Percentiles rank a stretch among this genome's conserved stretches.
Conservation (phyloP, 2,797 vertebrate genomes). For the Phrynocephalus vlangalii region DNA sequence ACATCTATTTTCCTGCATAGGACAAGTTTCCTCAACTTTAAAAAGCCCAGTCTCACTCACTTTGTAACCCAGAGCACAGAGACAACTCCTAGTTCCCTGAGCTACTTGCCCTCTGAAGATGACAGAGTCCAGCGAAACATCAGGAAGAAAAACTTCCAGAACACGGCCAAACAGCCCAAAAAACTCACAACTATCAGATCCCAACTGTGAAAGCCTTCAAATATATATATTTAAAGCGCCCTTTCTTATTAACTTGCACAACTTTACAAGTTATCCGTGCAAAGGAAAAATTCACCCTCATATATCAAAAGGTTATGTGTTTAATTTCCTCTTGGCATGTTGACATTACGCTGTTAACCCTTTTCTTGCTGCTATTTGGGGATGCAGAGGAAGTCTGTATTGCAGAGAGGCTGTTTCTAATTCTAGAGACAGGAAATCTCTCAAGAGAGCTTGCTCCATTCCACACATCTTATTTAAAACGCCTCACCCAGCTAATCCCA, state of each 20-base stretch:
- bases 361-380: slow-evolving; percentile 23
- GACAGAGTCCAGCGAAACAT: too few relatives aligned
- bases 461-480: not conserved
- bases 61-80: too few relatives aligned
- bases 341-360: slow-evolving; percentile 65
- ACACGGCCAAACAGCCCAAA: too few relatives aligned
- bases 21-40: too few relatives aligned
- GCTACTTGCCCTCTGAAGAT: too few relatives aligned
- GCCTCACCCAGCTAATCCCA: not conserved
- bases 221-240: slow-evolving; percentile 25
- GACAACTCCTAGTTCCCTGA: too few relatives aligned
- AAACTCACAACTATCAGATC: too few relatives aligned
- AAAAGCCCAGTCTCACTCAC: too few relatives aligned
- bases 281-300: slow-evolving; percentile 67
- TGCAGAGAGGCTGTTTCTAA: not conserved
- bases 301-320: slow-evolving; percentile 69
- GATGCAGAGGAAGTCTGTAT: not conserved
- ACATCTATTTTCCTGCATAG: too few relatives aligned
- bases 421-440: slow-evolving; percentile 14
- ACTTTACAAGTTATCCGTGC: slow-evolving; percentile 57
- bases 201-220: too few relatives aligned
- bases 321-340: slow-evolving; percentile 68
- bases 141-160: too few relatives aligned
- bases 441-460: not conserved
- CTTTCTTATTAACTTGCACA: slow-evolving; percentile 36